Base-by-base conservation (phyloP, 2,797 vertebrate genomes). In the Leptodactylus fallax region DNA sequence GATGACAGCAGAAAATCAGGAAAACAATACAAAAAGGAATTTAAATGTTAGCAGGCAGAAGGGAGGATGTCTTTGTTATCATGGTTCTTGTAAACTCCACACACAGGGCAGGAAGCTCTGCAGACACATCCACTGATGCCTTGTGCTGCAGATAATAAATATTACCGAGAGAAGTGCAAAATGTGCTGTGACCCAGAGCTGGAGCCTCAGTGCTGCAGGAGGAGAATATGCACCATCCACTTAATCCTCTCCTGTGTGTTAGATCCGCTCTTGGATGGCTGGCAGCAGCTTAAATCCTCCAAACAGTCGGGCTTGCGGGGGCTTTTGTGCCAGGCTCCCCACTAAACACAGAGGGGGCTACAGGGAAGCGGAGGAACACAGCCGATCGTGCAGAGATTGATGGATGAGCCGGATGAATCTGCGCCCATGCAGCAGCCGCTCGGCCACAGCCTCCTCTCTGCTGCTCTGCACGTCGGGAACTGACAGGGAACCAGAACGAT, bases 401-500 rank as follows among this genome's bases (percentile, higher is more conserved):
- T 86, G 80, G 71, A 86, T 89, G 53, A 86, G 87, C 84, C 58
- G 84, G 25, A 45, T 14, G 61, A 17, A 56, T 60, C 11, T 49
- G 56, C 87, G 72, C 51, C 51, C 76, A 11, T 23, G 58, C 65
- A 55, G 61, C 49, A 58, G 79, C 76, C 21, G 63, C 80, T 51
- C 45, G 8, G 69, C 71, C 61, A 79, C 61, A 67, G 61, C 14
- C 16, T 86, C 85, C 72, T 86, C 85, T 83, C 88, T 71, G 85
- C 88, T 89, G 85, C 88, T 89, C 88, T 83, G 85, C 88, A 86
- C 85, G 85, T 89, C 88, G 85, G 88, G 79, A 86, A 86, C 84
- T 89, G 88, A 89, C 88, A 83, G 80, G 72, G 60, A 79, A 79
- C 61, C 6, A 67, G 72, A 86, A 61, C 71, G 79, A 72, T 71